Conservation (phyloP, 1,140 invertebrate species). For the Pogonomyrmex barbatus region DNA sequence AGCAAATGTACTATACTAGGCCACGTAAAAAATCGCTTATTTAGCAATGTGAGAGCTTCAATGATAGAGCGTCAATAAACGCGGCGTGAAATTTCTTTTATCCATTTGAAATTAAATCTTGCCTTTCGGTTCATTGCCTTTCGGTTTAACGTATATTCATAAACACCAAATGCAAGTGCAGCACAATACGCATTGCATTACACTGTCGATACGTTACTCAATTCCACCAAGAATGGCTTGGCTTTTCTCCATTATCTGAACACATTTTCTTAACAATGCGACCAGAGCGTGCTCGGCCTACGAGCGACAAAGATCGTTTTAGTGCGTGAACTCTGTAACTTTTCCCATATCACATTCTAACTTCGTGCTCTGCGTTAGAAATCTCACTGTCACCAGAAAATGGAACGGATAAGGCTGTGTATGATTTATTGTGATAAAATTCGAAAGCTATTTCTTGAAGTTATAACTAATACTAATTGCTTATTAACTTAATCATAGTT, state of each 20-base stretch:
- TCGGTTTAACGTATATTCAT: not conserved
- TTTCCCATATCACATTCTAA: slow-evolving; percentile 36
- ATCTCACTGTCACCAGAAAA: not conserved
- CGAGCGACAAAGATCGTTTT: slow-evolving; percentile 27
- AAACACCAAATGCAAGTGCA: not conserved
- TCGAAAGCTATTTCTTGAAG: not conserved
- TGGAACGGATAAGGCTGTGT: not conserved
- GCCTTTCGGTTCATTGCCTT: not conserved
- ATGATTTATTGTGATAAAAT: not conserved
- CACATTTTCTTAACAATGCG: slow-evolving; percentile 71
- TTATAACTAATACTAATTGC: not conserved
- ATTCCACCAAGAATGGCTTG: not conserved
- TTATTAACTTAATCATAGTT: not conserved
- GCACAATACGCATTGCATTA: not conserved
- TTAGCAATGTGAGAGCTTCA: not conserved
- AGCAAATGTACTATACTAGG: not conserved
- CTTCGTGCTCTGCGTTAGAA: slow-evolving; percentile 14
- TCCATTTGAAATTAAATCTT: slow-evolving; percentile 39
- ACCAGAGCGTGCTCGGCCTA: slow-evolving; percentile 64
- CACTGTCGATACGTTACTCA: slow-evolving; percentile 3
- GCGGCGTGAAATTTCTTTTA: slow-evolving; percentile 14
- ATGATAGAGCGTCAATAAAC: not conserved
- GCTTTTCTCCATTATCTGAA: slow-evolving; percentile 41
- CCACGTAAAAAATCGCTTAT: not conserved
- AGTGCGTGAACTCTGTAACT: slow-evolving; percentile 21